Base-by-base conservation (phyloP, 1,140 invertebrate genomes). In the Solenopsis fugax region DNA sequence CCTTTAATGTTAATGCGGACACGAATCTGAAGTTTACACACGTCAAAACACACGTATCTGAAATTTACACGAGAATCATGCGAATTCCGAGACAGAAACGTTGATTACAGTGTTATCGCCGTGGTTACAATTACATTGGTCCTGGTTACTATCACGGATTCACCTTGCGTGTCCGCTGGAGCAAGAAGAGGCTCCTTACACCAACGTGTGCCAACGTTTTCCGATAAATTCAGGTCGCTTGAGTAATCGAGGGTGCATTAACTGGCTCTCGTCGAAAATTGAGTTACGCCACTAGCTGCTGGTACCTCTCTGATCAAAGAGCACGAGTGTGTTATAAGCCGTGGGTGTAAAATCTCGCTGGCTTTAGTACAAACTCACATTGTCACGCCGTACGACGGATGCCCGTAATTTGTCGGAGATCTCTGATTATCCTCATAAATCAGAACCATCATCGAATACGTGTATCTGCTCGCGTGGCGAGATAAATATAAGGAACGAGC, bases 201-300 rank as follows among this genome's bases (percentile, higher is more conserved):
- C 76, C 18, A 58, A 76, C 84, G 71, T 56, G 76, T 41, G 29
- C 29, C 29, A 29, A 29, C 67, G 86, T 86, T 89, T 89, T 89
- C 76, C 76, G 76, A 86, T 89, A 90, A 89, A 90, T 90, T 82
- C 88, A 87, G 85, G 76, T 90, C 88, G 80, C 85, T 82, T 85
- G 89, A 90, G 88, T 89, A 90, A 90, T 87, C 80, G 88, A 90
- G 88, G 58, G 73, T 87, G 80, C 78, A 90, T 90, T 90, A 90
- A 90, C 78, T 75, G 76, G 85, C 80, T 90, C 89, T 88, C 60
- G 65, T 78, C 86, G 89, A 90, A 88, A 90, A 90, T 90, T 87
- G 88, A 90, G 80, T 90, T 90, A 90, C 88, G 56, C 62, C 80
- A 52, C 56, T 75, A 85, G 89, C 50, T 81, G 37, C 52, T 16